Conservation (phyloP, 2,113 vertebrate genomes). For the Hemichromis elongatus region DNA sequence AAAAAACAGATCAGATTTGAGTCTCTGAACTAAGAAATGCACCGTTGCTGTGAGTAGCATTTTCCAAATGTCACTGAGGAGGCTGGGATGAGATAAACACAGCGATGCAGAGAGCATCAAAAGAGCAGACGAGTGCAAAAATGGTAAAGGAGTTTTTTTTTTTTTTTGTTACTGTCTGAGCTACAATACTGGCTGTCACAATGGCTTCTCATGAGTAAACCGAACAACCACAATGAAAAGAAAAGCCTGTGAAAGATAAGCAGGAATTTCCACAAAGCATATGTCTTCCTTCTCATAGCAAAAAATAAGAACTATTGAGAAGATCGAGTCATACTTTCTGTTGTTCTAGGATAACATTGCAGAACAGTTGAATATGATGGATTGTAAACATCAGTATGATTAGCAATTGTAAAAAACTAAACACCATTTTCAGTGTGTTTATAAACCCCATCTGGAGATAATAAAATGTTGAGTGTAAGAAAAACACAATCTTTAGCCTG, state of each 20-base stretch:
- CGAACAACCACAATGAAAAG: not conserved
- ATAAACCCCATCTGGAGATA: not conserved
- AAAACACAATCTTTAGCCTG: not conserved
- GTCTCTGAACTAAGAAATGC: not conserved
- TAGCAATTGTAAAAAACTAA: not conserved
- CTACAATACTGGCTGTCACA: not conserved
- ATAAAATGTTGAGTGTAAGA: not conserved
- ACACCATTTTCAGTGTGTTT: not conserved
- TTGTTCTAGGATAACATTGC: not conserved
- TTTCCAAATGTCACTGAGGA: constrained; percentile 27
- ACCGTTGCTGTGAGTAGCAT: not conserved
- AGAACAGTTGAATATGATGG: not conserved
- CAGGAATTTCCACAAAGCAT: not conserved
- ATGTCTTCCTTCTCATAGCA: not conserved
- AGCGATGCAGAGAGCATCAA: not conserved
- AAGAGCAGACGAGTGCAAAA: not conserved
- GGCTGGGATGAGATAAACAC: not conserved
- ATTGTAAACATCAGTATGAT: not conserved
- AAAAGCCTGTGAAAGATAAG: not conserved
- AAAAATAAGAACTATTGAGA: not conserved
- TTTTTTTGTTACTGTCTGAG: constrained; percentile 34
- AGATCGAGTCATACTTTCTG: not conserved
- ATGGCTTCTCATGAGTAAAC: not conserved
- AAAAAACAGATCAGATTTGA: constrained; percentile 1
- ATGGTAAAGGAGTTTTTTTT: constrained; percentile 7